Evolutionary conservation across 2,113 vertebrate species (phyloP).

Genomic region (Sturnus vulgaris): DNA sequence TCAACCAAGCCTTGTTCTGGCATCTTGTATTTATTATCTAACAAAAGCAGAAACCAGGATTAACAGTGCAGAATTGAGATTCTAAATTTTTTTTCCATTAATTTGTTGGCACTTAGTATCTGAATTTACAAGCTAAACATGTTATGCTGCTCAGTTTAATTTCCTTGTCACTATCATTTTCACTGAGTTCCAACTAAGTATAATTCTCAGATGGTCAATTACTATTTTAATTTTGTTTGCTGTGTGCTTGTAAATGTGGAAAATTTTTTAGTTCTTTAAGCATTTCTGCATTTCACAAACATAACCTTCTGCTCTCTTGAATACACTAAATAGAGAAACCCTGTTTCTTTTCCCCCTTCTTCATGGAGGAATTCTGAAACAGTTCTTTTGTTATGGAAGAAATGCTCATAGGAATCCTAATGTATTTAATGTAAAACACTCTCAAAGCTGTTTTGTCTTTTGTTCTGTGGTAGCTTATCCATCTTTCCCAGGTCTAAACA

Average conservation of each 20-base stretch:
- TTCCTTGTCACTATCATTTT: background rate
- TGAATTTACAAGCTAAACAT: background rate
- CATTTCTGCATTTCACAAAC: background rate
- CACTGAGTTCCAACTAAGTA: background rate
- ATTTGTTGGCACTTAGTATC: background rate
- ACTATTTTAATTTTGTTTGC: background rate
- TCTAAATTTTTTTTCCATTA: background rate
- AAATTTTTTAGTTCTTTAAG: background rate
- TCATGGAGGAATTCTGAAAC: background rate
- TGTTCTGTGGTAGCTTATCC: background rate
- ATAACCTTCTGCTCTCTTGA: background rate
- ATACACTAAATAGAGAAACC: background rate
- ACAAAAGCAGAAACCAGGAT: background rate
- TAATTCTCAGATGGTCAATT: background rate
- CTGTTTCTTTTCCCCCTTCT: background rate
- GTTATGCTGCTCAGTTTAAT: background rate
- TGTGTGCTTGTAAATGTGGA: background rate
- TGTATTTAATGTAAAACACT: background rate
- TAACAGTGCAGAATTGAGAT: background rate
- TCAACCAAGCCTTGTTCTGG: background rate
- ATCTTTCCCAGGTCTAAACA: background rate
- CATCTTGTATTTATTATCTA: slow-evolving; percentile 32
- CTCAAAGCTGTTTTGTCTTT: background rate
- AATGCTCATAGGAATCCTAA: background rate
- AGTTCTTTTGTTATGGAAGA: background rate